phyloP scores from a whole-genome alignment of 2,797 vertebrate species.

The Brachymystax lenok region DNA sequence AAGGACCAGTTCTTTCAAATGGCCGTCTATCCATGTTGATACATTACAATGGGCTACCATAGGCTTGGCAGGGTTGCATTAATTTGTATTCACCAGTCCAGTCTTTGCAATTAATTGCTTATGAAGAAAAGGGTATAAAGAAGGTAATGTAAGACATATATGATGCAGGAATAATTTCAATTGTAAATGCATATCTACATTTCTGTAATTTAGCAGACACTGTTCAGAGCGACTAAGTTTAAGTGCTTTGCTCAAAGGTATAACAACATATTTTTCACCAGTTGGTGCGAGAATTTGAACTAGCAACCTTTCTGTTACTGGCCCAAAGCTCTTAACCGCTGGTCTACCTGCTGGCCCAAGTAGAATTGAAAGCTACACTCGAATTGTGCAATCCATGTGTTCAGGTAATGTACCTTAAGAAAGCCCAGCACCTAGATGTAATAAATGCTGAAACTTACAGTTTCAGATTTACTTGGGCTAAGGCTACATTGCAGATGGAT shows the following conservation, averaged over 20 bases:
- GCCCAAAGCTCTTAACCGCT: too few relatives aligned
- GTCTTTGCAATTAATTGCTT: not conserved
- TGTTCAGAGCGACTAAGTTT: too few relatives aligned
- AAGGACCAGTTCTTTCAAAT: not conserved
- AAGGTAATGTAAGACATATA: too few relatives aligned
- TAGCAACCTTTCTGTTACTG: too few relatives aligned
- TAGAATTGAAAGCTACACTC: too few relatives aligned
- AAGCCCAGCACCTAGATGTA: not conserved
- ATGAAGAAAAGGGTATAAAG: not conserved
- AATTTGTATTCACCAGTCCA: not conserved
- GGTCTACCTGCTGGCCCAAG: too few relatives aligned
- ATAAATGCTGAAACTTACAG: not conserved
- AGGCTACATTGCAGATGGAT: constrained; percentile 38
- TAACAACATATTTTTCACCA: too few relatives aligned
- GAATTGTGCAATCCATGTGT: too few relatives aligned
- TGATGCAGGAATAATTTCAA: not conserved
- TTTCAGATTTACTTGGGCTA: constrained; percentile 30
- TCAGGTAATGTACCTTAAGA: too few relatives aligned
- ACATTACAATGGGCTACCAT: not conserved
- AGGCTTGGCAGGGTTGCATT: not conserved
- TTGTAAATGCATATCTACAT: not conserved
- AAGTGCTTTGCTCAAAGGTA: too few relatives aligned
- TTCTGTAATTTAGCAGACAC: too few relatives aligned
- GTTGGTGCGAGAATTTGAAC: too few relatives aligned
- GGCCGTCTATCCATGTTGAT: not conserved